Evolutionary conservation across 2,113 vertebrate genomes (phyloP).

Genomic region (Aramus guarauna): DNA sequence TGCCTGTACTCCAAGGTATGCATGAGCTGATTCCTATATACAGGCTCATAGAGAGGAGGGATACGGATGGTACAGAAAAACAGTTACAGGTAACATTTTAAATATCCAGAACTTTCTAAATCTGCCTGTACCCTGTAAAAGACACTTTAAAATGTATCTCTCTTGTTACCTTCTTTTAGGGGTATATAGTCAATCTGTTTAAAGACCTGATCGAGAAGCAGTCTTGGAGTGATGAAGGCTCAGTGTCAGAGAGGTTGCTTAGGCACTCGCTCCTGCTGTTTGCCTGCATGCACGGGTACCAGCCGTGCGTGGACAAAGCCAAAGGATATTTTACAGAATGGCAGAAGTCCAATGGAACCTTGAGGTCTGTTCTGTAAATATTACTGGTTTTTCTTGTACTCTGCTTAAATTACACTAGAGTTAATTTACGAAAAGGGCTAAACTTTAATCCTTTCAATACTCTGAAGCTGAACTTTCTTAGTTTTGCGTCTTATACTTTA

Average conservation of each 20-base stretch:
- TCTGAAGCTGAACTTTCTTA: background rate
- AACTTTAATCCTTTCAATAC: background rate
- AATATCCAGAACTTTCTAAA: background rate
- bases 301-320: conserved; percentile 80
- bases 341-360: conserved; percentile 80
- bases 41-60: conserved; percentile 89
- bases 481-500: background rate
- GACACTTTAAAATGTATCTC: background rate
- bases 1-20: conserved; percentile 86
- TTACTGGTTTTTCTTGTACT: background rate
- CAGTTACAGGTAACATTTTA: conserved; percentile 66
- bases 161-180: conserved; percentile 57
- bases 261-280: conserved; percentile 81
- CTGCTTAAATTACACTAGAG: no score
- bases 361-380: conserved; percentile 73
- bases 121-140: background rate
- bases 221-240: conserved; percentile 83
- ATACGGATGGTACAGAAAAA: conserved; percentile 73
- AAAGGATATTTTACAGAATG: conserved; percentile 77
- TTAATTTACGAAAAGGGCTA: background rate
- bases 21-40: conserved; percentile 85
- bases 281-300: conserved; percentile 76
- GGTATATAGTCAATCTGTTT: conserved; percentile 83
- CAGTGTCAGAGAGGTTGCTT: conserved; percentile 78
- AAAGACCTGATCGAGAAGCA: conserved; percentile 82